A percentile compares a stretch with the other conserved stretches of the same genome.
Conservation (phyloP, 2,113 vertebrate genomes). For the Eurypyga helias region DNA sequence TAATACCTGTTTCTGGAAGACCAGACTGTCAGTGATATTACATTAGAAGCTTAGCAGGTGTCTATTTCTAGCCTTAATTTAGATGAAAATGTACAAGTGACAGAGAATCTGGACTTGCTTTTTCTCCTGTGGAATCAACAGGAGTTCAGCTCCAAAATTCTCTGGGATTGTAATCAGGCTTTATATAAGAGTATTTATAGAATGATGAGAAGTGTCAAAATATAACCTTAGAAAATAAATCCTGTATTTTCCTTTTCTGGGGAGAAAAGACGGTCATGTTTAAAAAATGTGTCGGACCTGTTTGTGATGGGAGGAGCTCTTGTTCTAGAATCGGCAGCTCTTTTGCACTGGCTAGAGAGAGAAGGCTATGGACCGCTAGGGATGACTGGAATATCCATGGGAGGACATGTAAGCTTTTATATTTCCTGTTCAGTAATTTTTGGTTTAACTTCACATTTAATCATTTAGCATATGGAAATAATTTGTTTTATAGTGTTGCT, state of each 20-base stretch:
- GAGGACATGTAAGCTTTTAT: constrained; percentile 90
- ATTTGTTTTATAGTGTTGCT: not conserved
- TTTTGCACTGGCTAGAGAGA: constrained; percentile 94
- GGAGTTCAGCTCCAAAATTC: not conserved
- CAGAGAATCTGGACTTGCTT: not conserved
- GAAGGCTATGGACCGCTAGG: constrained; percentile 96
- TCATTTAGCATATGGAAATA: not conserved
- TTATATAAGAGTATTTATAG: not conserved
- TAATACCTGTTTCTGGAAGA: not conserved
- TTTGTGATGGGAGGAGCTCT: constrained; percentile 98
- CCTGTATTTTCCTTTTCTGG: constrained; percentile 61
- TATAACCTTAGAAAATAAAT: constrained; percentile 41
- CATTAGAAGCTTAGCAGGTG: not conserved
- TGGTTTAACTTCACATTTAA: constrained; percentile 13
- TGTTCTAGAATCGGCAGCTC: constrained; percentile 92
- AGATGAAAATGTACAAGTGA: not conserved
- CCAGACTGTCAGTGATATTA: not conserved
- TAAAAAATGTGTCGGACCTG: constrained; percentile 97
- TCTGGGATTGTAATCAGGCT: not conserved
- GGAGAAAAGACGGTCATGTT: constrained; percentile 88
- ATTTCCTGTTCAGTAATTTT: constrained; percentile 39
- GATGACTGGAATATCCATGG: constrained; percentile 99
- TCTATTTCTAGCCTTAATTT: not conserved
- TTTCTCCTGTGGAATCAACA: not conserved
- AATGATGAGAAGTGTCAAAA: constrained; percentile 20